A percentile compares a stretch with the other conserved stretches of the same genome.
Evolutionary conservation across 2,888 invertebrate species (phyloP).

Genomic region (Ophion ellenae): DNA sequence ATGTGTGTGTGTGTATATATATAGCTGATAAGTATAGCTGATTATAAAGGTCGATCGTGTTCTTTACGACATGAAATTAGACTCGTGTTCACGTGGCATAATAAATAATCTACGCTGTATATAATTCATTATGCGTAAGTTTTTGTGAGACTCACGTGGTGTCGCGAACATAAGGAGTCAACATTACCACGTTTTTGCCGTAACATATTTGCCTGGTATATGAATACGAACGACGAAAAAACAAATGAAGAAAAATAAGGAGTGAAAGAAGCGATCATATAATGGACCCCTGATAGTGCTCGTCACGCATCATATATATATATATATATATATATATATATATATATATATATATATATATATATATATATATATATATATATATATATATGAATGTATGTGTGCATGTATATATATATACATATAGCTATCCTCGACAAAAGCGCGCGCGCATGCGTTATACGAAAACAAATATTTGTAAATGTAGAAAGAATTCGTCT

Average conservation of each 20-base stretch:
- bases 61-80: slow-evolving; percentile 33
- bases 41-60: slow-evolving; percentile 48
- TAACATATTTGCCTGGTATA: slow-evolving; percentile 33
- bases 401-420: background rate
- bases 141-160: slow-evolving; percentile 20
- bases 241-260: slow-evolving; percentile 7
- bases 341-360: no score
- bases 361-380: background rate
- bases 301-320: no score
- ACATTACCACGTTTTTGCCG: background rate
- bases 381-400: background rate
- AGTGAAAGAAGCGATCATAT: no score
- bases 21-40: slow-evolving; percentile 56
- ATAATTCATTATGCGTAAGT: slow-evolving; percentile 34
- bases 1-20: slow-evolving; percentile 20
- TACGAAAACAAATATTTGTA: slow-evolving; percentile 76
- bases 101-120: slow-evolving; percentile 44
- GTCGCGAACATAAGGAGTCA: slow-evolving; percentile 12
- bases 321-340: no score
- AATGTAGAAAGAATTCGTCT: slow-evolving; percentile 79
- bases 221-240: background rate
- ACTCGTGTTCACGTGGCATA: slow-evolving; percentile 57
- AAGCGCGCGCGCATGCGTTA: slow-evolving; percentile 51
- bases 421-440: background rate
- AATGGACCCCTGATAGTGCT: no score